Conservation (phyloP, 1,140 invertebrate genomes). For the Fopius arisanus region DNA sequence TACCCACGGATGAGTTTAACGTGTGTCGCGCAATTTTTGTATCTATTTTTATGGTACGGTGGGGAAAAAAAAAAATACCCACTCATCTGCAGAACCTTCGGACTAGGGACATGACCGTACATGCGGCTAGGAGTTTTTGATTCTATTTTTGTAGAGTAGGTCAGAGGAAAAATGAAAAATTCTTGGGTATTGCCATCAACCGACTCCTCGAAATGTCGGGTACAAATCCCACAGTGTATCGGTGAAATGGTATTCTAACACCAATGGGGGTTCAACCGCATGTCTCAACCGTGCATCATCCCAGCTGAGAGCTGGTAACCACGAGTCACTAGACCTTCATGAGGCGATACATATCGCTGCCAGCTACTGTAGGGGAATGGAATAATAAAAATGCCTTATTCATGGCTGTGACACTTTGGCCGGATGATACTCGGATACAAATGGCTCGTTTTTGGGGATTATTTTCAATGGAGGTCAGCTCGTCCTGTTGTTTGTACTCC, state of each 20-base stretch:
- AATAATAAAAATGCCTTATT: not conserved
- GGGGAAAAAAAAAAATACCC: too few species aligned
- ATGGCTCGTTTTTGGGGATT: not conserved
- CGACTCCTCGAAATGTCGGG: not conserved
- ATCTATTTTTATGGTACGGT: not conserved
- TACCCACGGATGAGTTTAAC: too few species aligned
- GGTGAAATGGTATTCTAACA: not conserved
- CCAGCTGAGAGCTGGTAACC: slow-evolving; percentile 39
- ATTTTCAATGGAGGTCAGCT: too few species aligned
- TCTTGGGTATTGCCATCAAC: not conserved
- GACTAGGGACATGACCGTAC: not conserved
- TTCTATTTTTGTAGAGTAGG: not conserved
- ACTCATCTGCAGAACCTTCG: too few species aligned
- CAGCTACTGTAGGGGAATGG: not conserved
- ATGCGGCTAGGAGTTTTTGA: not conserved
- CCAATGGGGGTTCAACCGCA: slow-evolving; percentile 18
- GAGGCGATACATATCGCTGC: slow-evolving; percentile 36
- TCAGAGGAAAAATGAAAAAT: not conserved
- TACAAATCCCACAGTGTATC: not conserved
- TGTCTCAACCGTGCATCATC: slow-evolving; percentile 47
- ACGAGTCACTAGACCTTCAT: slow-evolving; percentile 45
- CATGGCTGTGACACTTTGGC: not conserved
- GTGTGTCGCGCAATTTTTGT: too few species aligned
- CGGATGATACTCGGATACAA: not conserved
- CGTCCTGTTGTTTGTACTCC: too few species aligned